These are phyloP conservation scores for Muricea muricata DNA, from an alignment of 92 coral and sea anemone genomes.

Conservation along the genomic window DNA sequence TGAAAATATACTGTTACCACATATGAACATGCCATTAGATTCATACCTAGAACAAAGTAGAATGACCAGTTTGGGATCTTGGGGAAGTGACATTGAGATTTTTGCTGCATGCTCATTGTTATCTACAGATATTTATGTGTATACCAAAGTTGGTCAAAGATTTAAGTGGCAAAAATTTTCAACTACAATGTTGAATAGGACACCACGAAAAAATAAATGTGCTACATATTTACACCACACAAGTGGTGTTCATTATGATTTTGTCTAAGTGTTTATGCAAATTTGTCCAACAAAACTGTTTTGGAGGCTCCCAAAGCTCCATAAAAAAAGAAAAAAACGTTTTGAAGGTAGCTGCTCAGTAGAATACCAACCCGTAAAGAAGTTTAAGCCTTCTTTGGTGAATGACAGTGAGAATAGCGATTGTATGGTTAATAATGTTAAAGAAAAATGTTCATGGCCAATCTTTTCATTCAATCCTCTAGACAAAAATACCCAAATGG, in stretches of 20 bases:
- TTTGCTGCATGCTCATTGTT: slow-evolving; percentile 48
- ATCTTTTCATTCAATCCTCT: slow-evolving; percentile 6
- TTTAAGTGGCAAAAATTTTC: not conserved
- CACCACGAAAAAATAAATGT: slow-evolving; percentile 18
- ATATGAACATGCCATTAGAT: slow-evolving; percentile 33
- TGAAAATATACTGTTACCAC: slow-evolving; percentile 40
- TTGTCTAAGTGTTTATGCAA: slow-evolving; percentile 49
- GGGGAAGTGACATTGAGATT: slow-evolving; percentile 57
- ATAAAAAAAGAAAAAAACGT: not conserved
- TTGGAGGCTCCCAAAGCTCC: not conserved
- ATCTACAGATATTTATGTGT: slow-evolving; percentile 49
- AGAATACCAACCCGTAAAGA: not conserved
- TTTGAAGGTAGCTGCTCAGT: not conserved
- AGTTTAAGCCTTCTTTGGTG: not conserved
- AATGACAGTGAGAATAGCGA: not conserved
- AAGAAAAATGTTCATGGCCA: not conserved
- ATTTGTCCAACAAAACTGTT: not conserved
- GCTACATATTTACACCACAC: slow-evolving; percentile 52
- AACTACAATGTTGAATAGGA: slow-evolving; percentile 36
- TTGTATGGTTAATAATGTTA: not conserved
- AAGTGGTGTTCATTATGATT: slow-evolving; percentile 45
- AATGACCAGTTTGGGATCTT: slow-evolving; percentile 19
- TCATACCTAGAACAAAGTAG: slow-evolving; percentile 20
- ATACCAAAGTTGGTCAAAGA: slow-evolving; percentile 16
- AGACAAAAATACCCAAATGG: not conserved